These are phyloP conservation scores for Leucania comma DNA, from an alignment of 2,888 invertebrate species.

Conservation along the genomic window DNA sequence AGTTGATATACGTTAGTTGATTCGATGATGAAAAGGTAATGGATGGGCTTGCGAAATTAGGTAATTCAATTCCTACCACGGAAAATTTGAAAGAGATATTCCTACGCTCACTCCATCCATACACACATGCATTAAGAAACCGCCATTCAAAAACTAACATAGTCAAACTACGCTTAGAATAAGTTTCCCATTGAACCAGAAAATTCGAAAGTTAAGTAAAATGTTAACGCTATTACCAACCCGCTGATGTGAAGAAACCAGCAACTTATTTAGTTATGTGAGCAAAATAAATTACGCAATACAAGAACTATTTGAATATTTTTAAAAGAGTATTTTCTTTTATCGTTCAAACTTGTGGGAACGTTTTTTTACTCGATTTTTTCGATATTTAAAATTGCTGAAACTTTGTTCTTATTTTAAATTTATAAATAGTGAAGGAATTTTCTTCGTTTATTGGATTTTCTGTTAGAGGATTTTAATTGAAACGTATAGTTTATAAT, in stretches of 20 bases:
- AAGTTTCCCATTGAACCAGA: neutral
- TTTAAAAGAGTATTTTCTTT: conserved; percentile 5
- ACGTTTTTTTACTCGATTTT: conserved; percentile 19
- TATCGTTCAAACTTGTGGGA: neutral
- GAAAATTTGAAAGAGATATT: too few relatives aligned
- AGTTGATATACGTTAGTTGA: too few relatives aligned
- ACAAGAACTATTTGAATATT: conserved; percentile 37
- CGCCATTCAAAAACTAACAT: neutral
- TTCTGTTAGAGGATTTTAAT: neutral
- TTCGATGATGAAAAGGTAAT: too few relatives aligned
- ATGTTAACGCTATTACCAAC: conserved; percentile 1
- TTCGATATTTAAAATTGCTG: neutral
- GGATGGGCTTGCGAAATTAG: too few relatives aligned
- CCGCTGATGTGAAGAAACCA: neutral
- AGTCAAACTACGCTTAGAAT: conserved; percentile 1
- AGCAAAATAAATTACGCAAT: conserved; percentile 25
- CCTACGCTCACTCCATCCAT: too few relatives aligned
- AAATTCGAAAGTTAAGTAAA: neutral
- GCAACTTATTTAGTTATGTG: conserved; percentile 1
- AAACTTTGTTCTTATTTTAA: conserved; percentile 5
- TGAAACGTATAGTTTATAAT: neutral
- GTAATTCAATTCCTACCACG: too few relatives aligned
- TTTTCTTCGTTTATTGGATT: conserved; percentile 19
- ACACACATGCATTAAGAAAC: neutral
- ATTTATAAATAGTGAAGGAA: neutral